phyloP scores from a whole-genome alignment of 2,888 invertebrate genomes.

The Drosophila cognata region DNA sequence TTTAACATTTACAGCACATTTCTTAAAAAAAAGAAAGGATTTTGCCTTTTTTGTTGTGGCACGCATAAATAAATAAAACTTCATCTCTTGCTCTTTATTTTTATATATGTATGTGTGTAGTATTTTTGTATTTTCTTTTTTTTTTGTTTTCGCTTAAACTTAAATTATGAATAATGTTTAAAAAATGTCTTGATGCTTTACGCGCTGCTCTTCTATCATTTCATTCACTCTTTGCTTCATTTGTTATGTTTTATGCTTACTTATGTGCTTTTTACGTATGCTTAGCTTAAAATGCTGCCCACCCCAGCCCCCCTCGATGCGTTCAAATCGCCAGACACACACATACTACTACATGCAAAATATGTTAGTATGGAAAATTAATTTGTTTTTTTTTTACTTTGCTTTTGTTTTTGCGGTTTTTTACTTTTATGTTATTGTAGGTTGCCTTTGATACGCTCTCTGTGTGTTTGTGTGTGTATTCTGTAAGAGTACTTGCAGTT shows the following conservation, averaged over 20 bases:
- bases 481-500: constrained; percentile 35
- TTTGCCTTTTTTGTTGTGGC: constrained; percentile 45
- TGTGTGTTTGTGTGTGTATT: constrained; percentile 15
- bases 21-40: constrained; percentile 46
- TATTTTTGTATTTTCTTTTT: constrained; percentile 24
- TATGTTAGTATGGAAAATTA: constrained; percentile 35
- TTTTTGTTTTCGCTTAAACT: constrained; percentile 65
- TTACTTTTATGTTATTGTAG: constrained; percentile 17
- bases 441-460: constrained; percentile 34
- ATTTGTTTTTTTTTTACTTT: constrained; percentile 17
- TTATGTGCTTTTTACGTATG: constrained; percentile 59
- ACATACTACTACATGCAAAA: constrained; percentile 43
- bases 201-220: constrained; percentile 54
- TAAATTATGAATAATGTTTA: constrained; percentile 74
- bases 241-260: constrained; percentile 47
- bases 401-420: constrained; percentile 2
- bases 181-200: constrained; percentile 74
- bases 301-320: constrained; percentile 18
- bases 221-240: constrained; percentile 20
- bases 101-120: constrained; percentile 51
- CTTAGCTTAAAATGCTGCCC: constrained; percentile 50
- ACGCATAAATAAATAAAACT: constrained; percentile 71
- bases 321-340: constrained; percentile 45
- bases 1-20: constrained; percentile 67
- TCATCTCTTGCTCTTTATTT: constrained; percentile 50